Evolutionary conservation across 2,113 vertebrate species (phyloP), one percentile per base, ranked within the genome.

Genomic region (Cebus imitator): DNA sequence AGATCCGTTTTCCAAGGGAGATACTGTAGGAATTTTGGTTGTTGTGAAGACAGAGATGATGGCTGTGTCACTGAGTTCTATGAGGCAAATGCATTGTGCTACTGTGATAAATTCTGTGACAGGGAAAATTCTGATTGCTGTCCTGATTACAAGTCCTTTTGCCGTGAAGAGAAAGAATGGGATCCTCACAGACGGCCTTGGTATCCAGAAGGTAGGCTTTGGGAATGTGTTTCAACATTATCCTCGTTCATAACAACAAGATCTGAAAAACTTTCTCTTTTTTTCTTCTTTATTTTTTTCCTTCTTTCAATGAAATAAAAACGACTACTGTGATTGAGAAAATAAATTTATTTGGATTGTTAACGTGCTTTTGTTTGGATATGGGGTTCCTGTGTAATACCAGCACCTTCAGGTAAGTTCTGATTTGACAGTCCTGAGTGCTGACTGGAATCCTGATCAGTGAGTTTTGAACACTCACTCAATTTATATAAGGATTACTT

Each of bases 91-190:
- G 98, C 98, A 13, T 0, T 98, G 35, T 99, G 99, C 87, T 99
- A 99, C 94, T 99, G 99, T 93, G 99, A 99, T 58, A 97, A 97
- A 72, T 99, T 98, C 97, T 99, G 98, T 94, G 97, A 98, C 76
- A 96, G 97, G 92, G 94, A 97, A 37, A 96, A 95, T 88, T 96
- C 98, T 78, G 99, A 99, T 86, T 99, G 99, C 55, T 99, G 98
- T 89, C 97, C 98, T 80, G 99, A 99, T 94, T 99, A 99, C 97
- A 98, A 98, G 98, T 96, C 97, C 37, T 98, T 97, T 70, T 99
- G 99, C 86, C 94, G 0, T 25, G 94, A 95, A 95, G 90, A 87
- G 37, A 92, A 95, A 85, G 96, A 93, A 93, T 92, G 64, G 97
- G 80, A 89, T 80, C 82, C 73, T 93, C 61, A 27, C 23, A 94